Percentiles rank a stretch among this genome's conserved stretches.
Evolutionary conservation across 1,140 invertebrate genomes (phyloP).

Genomic region (Lordiphosa clarofinis): DNA sequence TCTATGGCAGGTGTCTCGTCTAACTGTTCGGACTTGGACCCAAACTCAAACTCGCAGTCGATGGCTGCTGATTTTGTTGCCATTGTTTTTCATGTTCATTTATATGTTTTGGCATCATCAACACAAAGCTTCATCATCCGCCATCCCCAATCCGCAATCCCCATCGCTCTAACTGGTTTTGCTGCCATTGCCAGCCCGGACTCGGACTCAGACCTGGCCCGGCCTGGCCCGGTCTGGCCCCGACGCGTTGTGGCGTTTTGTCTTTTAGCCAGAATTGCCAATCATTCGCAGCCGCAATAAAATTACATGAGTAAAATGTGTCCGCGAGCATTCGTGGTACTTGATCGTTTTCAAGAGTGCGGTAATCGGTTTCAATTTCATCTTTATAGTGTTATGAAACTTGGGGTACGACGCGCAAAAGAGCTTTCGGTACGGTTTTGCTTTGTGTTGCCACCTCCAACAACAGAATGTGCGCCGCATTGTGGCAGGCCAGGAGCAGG

Average conservation of each 20-base stretch:
- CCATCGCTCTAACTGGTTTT: slow-evolving; percentile 51
- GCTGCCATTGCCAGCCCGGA: slow-evolving; percentile 16
- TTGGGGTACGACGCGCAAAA: slow-evolving; percentile 34
- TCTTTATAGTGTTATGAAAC: slow-evolving; percentile 76
- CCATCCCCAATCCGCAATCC: slow-evolving; percentile 11
- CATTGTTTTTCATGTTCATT: slow-evolving; percentile 44
- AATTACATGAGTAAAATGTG: slow-evolving; percentile 78
- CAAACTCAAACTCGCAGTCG: slow-evolving; percentile 13
- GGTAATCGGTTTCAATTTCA: slow-evolving; percentile 79
- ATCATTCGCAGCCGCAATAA: slow-evolving; percentile 75
- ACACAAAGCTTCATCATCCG: slow-evolving; percentile 30
- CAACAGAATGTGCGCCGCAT: not conserved
- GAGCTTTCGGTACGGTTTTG: slow-evolving; percentile 31
- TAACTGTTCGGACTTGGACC: slow-evolving; percentile 48
- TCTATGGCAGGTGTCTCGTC: slow-evolving; percentile 59
- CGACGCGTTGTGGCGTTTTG: slow-evolving; percentile 38
- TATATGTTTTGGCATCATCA: slow-evolving; percentile 36
- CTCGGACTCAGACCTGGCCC: slow-evolving; percentile 1
- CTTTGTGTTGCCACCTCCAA: slow-evolving; percentile 25
- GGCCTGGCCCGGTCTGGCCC: slow-evolving; percentile 5
- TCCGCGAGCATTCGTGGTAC: slow-evolving; percentile 74
- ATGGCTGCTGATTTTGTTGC: slow-evolving; percentile 36
- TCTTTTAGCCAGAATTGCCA: slow-evolving; percentile 76
- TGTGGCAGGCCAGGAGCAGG: not conserved
- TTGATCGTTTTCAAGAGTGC: slow-evolving; percentile 78